A percentile compares a stretch with the other conserved stretches of the same genome.
Conservation (phyloP, 2,888 invertebrate species). For the Pandemis corylana region DNA sequence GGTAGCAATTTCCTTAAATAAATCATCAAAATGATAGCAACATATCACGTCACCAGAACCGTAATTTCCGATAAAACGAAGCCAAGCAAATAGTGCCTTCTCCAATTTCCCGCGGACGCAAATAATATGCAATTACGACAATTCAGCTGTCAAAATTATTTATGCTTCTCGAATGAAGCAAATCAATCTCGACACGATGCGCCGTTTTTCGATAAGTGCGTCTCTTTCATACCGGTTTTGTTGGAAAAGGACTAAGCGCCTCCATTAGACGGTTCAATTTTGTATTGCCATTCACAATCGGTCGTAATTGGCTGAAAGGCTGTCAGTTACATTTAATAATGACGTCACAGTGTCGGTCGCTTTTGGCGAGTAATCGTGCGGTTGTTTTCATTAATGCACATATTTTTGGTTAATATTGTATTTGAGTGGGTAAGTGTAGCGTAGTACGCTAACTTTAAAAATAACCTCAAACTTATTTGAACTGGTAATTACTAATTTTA, state of each 20-base stretch:
- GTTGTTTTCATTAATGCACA: slow-evolving; percentile 27
- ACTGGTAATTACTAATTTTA: too few species aligned
- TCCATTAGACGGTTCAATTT: slow-evolving; percentile 47
- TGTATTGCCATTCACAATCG: slow-evolving; percentile 44
- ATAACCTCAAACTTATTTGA: too few species aligned
- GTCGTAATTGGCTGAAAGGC: slow-evolving; percentile 31
- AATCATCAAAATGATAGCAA: slow-evolving; percentile 3
- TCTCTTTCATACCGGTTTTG: background rate
- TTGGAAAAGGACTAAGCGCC: background rate
- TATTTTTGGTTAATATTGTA: background rate
- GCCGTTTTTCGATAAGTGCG: background rate
- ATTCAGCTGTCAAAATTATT: slow-evolving; percentile 68
- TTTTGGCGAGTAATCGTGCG: background rate
- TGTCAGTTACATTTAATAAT: slow-evolving; percentile 5
- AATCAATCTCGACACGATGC: slow-evolving; percentile 56
- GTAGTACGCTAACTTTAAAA: too few species aligned
- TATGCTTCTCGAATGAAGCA: slow-evolving; percentile 50
- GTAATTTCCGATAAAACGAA: slow-evolving; percentile 22
- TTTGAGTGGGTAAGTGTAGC: too few species aligned
- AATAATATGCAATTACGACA: slow-evolving; percentile 54
- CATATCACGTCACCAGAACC: slow-evolving; percentile 19
- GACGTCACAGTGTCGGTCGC: slow-evolving; percentile 21
- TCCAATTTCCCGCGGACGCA: slow-evolving; percentile 27
- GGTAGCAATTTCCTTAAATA: background rate
- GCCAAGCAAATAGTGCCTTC: slow-evolving; percentile 16